Evolutionary conservation across 2,797 vertebrate species (phyloP).

Genomic region (Orestias chungarensis): DNA sequence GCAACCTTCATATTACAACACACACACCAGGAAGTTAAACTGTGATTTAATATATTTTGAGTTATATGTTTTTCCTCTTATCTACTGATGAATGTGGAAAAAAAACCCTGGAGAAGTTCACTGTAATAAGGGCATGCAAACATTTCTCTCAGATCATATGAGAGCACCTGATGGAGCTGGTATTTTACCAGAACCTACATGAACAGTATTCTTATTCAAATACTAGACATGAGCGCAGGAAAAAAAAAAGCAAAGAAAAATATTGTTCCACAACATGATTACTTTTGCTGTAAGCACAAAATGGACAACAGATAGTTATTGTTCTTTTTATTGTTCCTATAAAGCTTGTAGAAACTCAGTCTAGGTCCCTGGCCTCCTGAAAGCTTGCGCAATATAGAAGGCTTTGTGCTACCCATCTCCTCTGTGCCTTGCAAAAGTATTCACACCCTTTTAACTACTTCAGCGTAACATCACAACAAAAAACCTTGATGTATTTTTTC

Average conservation of each 20-base stretch:
- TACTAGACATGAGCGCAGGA: not conserved
- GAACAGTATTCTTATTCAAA: not conserved
- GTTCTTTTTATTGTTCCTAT: too few species aligned
- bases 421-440: not conserved
- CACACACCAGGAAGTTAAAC: constrained; percentile 4
- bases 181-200: constrained; percentile 36
- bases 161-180: constrained; percentile 32
- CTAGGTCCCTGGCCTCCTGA: not conserved
- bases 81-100: constrained; percentile 41
- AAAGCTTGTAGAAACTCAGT: too few species aligned
- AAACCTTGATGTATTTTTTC: not conserved
- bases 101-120: constrained; percentile 46
- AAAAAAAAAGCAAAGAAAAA: too few species aligned
- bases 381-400: constrained; percentile 1
- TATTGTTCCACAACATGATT: too few species aligned
- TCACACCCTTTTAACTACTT: not conserved
- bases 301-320: too few species aligned
- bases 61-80: constrained; percentile 36
- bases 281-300: too few species aligned
- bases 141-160: constrained; percentile 22
- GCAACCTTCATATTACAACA: constrained; percentile 8
- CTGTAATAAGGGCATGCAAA: constrained; percentile 39
- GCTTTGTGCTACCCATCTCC: constrained; percentile 8
- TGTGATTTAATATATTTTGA: constrained; percentile 15
- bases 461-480: not conserved